Base-by-base conservation (phyloP, 2,888 invertebrate species). In the Sarcophaga subvicina region DNA sequence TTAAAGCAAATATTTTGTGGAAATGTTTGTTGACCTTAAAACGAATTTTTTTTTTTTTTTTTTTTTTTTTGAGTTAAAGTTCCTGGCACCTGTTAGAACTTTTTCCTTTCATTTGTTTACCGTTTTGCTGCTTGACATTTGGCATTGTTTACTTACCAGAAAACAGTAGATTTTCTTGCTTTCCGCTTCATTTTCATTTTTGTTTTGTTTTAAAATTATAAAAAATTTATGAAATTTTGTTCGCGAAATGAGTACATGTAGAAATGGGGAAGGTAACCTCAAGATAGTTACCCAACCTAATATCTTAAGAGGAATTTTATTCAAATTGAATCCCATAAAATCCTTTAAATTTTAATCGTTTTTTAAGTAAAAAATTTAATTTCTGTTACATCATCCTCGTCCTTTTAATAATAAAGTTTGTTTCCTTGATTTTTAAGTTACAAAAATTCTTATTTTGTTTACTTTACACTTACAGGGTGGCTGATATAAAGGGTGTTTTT, bases 171-270 rank as follows among this genome's bases (percentile, higher is more conserved):
- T 82, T 76, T 59, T 76, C 45, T 64, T 75, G 8, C 45, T 60
- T 45, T 45, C 27, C 12, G 20, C 2, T 1, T 25, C 25, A 80
- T 8, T 37, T 37, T 37, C 37, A 37, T 37, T 37, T 0, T 3
- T 10, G 10, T 37, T 37, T 37, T 10, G 10, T 37, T 37, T 37
- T 8, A 37, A 37, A 73, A 81, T 82, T 75, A 37, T 88, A 79
- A 85, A 88, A 81, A 81, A 86, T 88, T 83, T 86, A 88, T 87
- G 78, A 78, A 88, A 82, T 82, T 67, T 81, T 64, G 63, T 25
- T 25, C 25, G 11, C 10, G 6, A 47, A 4, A n/a, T 17, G 10
- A 47, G 27, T 27, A 63, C n/a, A 11, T n/a, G 17, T 54, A 27
- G 1, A 47, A n/a, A 0, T 12, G 4, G 75, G 69, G 69, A 81